Evolutionary conservation across 2,797 vertebrate genomes (phyloP).

Genomic region (Sebastes kiyomatsui): DNA sequence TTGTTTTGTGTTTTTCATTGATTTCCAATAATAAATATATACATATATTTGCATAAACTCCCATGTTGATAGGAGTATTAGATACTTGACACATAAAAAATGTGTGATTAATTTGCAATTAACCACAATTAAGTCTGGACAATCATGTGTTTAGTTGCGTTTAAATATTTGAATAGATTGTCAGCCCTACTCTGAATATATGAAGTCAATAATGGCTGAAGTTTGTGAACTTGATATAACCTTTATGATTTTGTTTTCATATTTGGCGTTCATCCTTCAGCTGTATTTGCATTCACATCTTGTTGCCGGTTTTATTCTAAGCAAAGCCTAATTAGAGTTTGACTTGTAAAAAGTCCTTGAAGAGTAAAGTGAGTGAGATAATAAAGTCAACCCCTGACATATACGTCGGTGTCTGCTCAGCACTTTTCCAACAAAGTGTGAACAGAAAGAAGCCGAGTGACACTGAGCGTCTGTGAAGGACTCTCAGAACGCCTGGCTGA

Average conservation of each 20-base stretch:
- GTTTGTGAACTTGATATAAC: no score
- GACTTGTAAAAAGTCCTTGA: constrained; percentile 24
- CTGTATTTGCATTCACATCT: background rate
- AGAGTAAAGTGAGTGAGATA: constrained; percentile 26
- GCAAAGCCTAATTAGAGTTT: background rate
- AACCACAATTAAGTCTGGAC: no score
- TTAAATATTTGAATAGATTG: no score
- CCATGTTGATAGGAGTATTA: no score
- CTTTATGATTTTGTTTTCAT: background rate
- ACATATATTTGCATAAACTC: no score
- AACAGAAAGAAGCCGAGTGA: constrained; percentile 21
- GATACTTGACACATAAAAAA: no score
- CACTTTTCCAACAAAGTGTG: constrained; percentile 33
- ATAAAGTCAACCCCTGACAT: constrained; percentile 31
- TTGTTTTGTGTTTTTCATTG: no score
- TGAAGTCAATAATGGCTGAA: background rate
- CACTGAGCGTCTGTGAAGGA: constrained; percentile 35
- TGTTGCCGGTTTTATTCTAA: background rate
- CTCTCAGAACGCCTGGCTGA: constrained; percentile 20
- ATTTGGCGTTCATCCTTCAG: background rate
- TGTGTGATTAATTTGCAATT: no score
- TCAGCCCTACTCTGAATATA: background rate
- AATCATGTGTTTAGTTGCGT: no score
- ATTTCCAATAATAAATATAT: no score
- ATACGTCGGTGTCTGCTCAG: constrained; percentile 3